A percentile compares a stretch with the other conserved stretches of the same genome.
phyloP scores from a whole-genome alignment of 2,888 invertebrate species.

The Philaethria dido region DNA sequence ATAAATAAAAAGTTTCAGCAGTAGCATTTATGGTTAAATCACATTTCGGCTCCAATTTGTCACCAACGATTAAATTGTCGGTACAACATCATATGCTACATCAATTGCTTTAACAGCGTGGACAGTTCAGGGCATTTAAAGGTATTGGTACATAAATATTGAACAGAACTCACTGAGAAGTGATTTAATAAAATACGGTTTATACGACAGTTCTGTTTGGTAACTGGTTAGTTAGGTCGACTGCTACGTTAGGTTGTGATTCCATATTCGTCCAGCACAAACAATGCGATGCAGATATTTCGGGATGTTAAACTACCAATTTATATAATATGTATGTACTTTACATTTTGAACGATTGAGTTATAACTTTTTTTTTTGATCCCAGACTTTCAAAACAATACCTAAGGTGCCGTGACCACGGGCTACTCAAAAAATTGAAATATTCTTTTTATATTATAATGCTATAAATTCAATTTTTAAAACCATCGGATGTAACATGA shows the following conservation, averaged over 20 bases:
- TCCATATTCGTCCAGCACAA: no score
- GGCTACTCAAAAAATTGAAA: no score
- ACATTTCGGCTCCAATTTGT: slow-evolving; percentile 43
- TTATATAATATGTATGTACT: no score
- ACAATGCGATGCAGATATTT: no score
- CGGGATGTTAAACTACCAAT: no score
- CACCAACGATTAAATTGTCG: slow-evolving; percentile 45
- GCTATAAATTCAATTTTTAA: no score
- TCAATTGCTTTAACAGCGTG: slow-evolving; percentile 29
- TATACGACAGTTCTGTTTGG: neutral
- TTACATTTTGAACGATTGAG: no score
- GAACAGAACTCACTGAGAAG: neutral
- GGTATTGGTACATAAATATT: slow-evolving; percentile 13
- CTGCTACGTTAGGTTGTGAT: neutral
- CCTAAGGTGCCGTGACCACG: no score
- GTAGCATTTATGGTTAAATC: slow-evolving; percentile 45
- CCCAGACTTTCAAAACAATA: no score
- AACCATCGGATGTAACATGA: neutral
- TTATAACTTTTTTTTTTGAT: no score
- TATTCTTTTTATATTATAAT: no score
- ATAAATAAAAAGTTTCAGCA: neutral
- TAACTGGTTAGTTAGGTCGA: no score
- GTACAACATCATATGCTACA: slow-evolving; percentile 40
- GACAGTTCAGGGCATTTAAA: slow-evolving; percentile 16
- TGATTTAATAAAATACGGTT: neutral